A percentile compares a stretch with the other conserved stretches of the same genome.
Conservation (phyloP, 2,888 invertebrate genomes). For the Autographa pulchrina region DNA sequence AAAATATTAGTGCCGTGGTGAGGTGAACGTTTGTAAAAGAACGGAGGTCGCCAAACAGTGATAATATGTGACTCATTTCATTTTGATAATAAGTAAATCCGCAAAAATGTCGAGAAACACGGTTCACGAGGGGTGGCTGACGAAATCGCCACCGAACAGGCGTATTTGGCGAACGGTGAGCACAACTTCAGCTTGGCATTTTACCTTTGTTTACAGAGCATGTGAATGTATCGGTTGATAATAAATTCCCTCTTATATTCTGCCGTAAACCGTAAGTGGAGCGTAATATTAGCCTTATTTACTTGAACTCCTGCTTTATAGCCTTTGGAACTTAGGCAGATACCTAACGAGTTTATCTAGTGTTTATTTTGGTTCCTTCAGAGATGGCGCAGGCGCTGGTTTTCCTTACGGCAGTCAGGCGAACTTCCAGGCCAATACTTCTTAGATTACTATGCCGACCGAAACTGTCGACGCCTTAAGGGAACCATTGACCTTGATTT, state of each 20-base stretch:
- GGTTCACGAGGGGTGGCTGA: constrained; percentile 97
- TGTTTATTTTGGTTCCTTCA: constrained; percentile 72
- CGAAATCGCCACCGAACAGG: constrained; percentile 98
- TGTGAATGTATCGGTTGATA: constrained; percentile 57
- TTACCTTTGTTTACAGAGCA: constrained; percentile 78
- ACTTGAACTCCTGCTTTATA: background rate
- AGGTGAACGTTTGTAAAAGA: constrained; percentile 29
- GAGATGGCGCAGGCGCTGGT: constrained; percentile 99
- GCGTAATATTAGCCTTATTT: background rate
- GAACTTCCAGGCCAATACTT: constrained; percentile 98
- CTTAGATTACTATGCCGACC: constrained; percentile 97
- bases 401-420: constrained; percentile 96
- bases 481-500: constrained; percentile 98
- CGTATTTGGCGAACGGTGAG: constrained; percentile 98
- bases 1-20: constrained; percentile 31
- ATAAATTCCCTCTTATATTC: constrained; percentile 37
- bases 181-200: constrained; percentile 70
- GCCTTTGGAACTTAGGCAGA: background rate
- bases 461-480: constrained; percentile 95
- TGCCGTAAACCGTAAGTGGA: background rate
- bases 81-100: constrained; percentile 14
- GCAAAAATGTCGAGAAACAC: constrained; percentile 90
- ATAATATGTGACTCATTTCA: constrained; percentile 46
- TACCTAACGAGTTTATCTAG: constrained; percentile 42
- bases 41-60: constrained; percentile 26